Conservation (phyloP, 2,888 invertebrate species). For the Creontiades dilutus region DNA sequence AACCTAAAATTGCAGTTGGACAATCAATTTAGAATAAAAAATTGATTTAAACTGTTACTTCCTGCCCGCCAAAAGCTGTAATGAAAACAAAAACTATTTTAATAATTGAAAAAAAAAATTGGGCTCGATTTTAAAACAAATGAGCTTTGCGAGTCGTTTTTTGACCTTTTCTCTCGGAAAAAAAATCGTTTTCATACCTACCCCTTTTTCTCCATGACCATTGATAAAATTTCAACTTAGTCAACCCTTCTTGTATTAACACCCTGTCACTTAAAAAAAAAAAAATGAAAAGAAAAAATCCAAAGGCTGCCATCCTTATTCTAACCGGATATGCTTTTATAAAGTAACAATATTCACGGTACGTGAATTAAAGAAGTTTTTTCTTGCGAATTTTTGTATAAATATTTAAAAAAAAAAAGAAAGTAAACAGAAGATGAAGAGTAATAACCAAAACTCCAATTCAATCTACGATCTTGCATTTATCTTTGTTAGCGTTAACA, state of each 20-base stretch:
- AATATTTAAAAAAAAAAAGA: background rate
- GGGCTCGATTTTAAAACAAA: slow-evolving; percentile 15
- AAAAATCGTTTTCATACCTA: slow-evolving; percentile 57
- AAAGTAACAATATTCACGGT: slow-evolving; percentile 35
- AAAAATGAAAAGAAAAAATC: slow-evolving; percentile 55
- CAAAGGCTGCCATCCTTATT: slow-evolving; percentile 69
- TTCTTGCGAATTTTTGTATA: slow-evolving; percentile 64
- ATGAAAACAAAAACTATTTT: slow-evolving; percentile 42
- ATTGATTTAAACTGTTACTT: slow-evolving; percentile 49
- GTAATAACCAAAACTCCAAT: slow-evolving; percentile 67
- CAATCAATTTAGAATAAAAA: slow-evolving; percentile 60
- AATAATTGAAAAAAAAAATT: slow-evolving; percentile 15
- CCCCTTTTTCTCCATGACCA: slow-evolving; percentile 54
- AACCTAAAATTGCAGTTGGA: slow-evolving; percentile 67
- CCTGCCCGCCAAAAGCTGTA: background rate
- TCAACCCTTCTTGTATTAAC: slow-evolving; percentile 56
- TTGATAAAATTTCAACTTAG: slow-evolving; percentile 59
- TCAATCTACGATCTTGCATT: slow-evolving; percentile 73
- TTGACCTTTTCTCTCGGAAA: slow-evolving; percentile 37
- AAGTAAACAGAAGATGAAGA: slow-evolving; percentile 35
- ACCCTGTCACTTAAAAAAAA: slow-evolving; percentile 50
- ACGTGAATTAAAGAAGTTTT: slow-evolving; percentile 43
- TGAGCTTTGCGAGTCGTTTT: slow-evolving; percentile 23
- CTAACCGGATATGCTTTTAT: slow-evolving; percentile 67
- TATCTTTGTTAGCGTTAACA: slow-evolving; percentile 73